Conservation (phyloP, 2,888 invertebrate genomes). For the Campaea margaritaria region DNA sequence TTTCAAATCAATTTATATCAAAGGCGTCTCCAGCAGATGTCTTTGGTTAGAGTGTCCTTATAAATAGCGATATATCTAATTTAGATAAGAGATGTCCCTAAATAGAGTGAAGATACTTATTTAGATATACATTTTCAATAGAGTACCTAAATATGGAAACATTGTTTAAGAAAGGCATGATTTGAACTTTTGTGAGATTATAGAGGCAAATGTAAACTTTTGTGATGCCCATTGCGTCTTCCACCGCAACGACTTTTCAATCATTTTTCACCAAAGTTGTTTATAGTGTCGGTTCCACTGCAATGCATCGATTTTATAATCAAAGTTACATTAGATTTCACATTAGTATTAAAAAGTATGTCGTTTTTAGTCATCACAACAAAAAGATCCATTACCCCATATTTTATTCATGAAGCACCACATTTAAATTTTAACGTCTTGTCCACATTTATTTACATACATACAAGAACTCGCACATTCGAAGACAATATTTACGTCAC, state of each 20-base stretch:
- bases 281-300: too few species aligned
- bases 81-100: conserved; percentile 22
- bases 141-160: too few species aligned
- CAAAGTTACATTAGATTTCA: too few species aligned
- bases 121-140: too few species aligned
- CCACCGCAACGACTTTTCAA: too few species aligned
- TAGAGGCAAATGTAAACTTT: too few species aligned
- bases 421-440: conserved; percentile 40
- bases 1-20: neutral
- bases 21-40: conserved; percentile 6
- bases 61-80: conserved; percentile 1
- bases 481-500: neutral
- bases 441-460: too few species aligned
- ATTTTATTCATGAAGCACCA: conserved; percentile 39
- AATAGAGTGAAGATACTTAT: neutral
- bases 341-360: conserved; percentile 1
- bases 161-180: too few species aligned
- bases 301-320: too few species aligned
- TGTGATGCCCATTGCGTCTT: too few species aligned
- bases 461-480: neutral
- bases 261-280: too few species aligned
- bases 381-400: conserved; percentile 34
- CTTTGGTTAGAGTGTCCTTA: conserved; percentile 7
- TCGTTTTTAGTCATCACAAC: conserved; percentile 20
- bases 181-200: too few species aligned